A percentile compares a stretch with the other conserved stretches of the same genome.
phyloP scores from a whole-genome alignment of 2,888 invertebrate genomes.

The Drosophila incognita region DNA sequence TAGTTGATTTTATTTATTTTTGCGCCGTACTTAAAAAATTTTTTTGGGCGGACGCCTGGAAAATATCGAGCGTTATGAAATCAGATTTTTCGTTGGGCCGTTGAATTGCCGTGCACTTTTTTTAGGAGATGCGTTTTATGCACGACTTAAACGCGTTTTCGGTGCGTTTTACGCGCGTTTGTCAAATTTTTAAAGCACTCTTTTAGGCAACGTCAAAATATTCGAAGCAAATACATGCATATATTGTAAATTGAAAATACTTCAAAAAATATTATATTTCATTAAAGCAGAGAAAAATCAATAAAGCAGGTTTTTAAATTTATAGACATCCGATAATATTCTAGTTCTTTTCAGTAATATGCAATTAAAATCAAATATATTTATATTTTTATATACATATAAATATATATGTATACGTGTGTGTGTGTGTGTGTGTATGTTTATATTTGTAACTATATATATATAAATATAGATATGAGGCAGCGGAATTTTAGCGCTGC shows the following conservation, averaged over 20 bases:
- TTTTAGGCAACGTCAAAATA: constrained; percentile 12
- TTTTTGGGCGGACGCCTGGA: too few species aligned
- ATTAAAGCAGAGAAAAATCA: not conserved
- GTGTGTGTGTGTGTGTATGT: not conserved
- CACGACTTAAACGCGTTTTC: constrained; percentile 12
- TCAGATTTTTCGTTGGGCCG: not conserved
- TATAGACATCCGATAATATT: not conserved
- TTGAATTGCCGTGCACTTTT: not conserved
- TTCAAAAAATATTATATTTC: not conserved
- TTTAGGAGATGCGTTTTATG: not conserved
- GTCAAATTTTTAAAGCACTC: constrained; percentile 17
- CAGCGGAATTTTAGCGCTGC: constrained; percentile 46
- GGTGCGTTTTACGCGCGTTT: constrained; percentile 3
- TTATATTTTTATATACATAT: not conserved
- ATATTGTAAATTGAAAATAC: not conserved
- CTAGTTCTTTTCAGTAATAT: constrained; percentile 14
- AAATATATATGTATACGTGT: not conserved
- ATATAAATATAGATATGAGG: constrained; percentile 5
- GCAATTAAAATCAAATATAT: constrained; percentile 63
- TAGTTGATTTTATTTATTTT: not conserved
- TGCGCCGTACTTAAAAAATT: accelerated
- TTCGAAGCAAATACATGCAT: too few species aligned
- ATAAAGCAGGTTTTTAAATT: not conserved
- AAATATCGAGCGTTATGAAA: not conserved
- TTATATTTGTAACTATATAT: not conserved